These are phyloP conservation scores for Saccostrea echinata DNA, from an alignment of 1,140 invertebrate genomes.

Conservation along the genomic window DNA sequence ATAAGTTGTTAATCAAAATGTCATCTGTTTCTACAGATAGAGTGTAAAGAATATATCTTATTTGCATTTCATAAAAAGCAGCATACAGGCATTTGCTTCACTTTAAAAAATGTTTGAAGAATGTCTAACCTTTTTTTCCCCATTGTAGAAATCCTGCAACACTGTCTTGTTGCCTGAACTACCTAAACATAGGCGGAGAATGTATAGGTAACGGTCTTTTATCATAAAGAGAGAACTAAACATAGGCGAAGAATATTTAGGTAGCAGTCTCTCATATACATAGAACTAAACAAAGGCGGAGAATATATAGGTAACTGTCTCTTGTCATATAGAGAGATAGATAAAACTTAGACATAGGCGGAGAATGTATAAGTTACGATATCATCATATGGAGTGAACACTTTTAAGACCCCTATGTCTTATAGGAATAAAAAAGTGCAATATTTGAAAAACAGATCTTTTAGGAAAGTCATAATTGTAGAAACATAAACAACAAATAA, in stretches of 20 bases:
- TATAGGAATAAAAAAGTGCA: no score
- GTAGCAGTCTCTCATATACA: neutral
- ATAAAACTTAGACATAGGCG: neutral
- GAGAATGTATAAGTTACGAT: neutral
- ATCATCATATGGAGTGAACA: no score
- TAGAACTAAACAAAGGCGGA: neutral
- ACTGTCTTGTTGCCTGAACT: neutral
- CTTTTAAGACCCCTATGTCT: no score
- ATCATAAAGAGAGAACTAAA: neutral
- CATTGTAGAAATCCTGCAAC: neutral
- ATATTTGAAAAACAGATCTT: no score
- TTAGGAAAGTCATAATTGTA: no score
- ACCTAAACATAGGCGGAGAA: slow-evolving; percentile 3
- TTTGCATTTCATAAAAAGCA: neutral
- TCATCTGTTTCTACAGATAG: no score
- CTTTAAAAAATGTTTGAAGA: no score
- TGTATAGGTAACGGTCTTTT: neutral
- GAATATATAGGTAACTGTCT: neutral
- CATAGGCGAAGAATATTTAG: neutral
- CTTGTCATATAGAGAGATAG: no score
- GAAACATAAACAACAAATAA: no score
- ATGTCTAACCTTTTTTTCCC: no score
- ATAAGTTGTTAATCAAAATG: no score
- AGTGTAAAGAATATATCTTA: no score
- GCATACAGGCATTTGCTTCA: neutral